phyloP scores from a whole-genome alignment of 1,140 invertebrate genomes.

The Scaptodrosophila lebanonensis region DNA sequence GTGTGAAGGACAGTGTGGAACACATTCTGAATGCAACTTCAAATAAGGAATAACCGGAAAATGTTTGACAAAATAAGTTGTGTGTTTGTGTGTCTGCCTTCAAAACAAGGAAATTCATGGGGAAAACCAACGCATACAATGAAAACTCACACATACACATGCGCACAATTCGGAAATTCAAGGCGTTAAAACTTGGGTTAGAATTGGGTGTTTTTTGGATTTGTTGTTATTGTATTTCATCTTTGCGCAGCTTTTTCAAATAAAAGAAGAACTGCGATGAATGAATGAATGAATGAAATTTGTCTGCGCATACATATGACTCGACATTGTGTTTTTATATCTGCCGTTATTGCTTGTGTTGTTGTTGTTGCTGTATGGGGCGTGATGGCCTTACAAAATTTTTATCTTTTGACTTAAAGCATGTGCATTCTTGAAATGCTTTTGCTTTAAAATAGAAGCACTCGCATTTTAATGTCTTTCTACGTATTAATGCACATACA shows the following conservation, averaged over 20 bases:
- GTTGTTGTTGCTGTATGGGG: conserved; percentile 14
- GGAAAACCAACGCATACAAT: conserved; percentile 29
- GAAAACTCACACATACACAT: conserved; percentile 13
- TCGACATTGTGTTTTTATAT: conserved; percentile 7
- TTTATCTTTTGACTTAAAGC: conserved; percentile 6
- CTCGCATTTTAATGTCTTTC: conserved; percentile 55
- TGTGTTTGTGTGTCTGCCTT: conserved; percentile 31
- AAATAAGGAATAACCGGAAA: conserved; percentile 72
- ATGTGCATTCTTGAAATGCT: conserved; percentile 54
- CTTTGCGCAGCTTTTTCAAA: conserved; percentile 9
- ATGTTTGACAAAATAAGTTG: conserved; percentile 61
- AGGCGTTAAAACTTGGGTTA: conserved; percentile 27
- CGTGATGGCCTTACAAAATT: conserved; percentile 5
- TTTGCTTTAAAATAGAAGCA: conserved; percentile 65
- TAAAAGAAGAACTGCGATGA: conserved; percentile 23
- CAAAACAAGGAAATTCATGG: conserved; percentile 28
- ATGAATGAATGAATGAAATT: conserved; percentile 51
- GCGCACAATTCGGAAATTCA: conserved; percentile 15
- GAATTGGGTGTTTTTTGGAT: conserved; percentile 24
- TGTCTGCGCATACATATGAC: conserved; percentile 21
- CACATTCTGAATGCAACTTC: conserved; percentile 48
- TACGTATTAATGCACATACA: conserved; percentile 22
- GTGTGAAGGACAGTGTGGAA: conserved; percentile 48
- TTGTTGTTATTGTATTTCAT: conserved; percentile 13
- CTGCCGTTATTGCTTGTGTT: conserved; percentile 17